These are phyloP conservation scores for Phylloscopus whistleri DNA, from an alignment of 2,113 vertebrate species.

Conservation along the genomic window DNA sequence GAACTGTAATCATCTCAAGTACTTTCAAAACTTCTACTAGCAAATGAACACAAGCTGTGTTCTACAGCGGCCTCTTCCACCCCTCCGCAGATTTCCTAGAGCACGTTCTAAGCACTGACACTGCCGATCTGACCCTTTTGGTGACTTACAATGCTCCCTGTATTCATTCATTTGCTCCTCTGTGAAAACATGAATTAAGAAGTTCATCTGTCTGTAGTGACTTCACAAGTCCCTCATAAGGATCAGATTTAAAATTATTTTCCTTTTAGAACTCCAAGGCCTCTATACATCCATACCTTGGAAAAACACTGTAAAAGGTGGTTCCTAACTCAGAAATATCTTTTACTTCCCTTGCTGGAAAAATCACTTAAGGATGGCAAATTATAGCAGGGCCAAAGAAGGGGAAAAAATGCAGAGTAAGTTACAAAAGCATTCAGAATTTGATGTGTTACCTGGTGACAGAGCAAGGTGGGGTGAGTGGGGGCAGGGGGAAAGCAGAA, in stretches of 20 bases:
- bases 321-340: background rate
- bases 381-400: background rate
- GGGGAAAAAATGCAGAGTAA: background rate
- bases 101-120: background rate
- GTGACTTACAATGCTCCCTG: background rate
- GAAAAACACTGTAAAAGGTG: background rate
- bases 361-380: background rate
- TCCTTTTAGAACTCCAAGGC: background rate
- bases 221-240: background rate
- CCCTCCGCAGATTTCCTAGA: rapidly evolving
- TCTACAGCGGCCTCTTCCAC: background rate
- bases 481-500: background rate
- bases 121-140: background rate
- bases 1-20: background rate
- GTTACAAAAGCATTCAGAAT: background rate
- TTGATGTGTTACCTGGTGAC: background rate
- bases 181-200: background rate
- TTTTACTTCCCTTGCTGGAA: background rate
- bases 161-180: background rate
- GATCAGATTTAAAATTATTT: background rate
- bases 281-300: rapidly evolving
- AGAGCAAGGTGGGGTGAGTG: background rate
- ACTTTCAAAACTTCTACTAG: background rate
- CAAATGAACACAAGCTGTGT: background rate
- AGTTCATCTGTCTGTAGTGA: background rate